Base-by-base conservation (phyloP, 2,113 vertebrate genomes). In the Speoplatyrhinus poulsoni region DNA sequence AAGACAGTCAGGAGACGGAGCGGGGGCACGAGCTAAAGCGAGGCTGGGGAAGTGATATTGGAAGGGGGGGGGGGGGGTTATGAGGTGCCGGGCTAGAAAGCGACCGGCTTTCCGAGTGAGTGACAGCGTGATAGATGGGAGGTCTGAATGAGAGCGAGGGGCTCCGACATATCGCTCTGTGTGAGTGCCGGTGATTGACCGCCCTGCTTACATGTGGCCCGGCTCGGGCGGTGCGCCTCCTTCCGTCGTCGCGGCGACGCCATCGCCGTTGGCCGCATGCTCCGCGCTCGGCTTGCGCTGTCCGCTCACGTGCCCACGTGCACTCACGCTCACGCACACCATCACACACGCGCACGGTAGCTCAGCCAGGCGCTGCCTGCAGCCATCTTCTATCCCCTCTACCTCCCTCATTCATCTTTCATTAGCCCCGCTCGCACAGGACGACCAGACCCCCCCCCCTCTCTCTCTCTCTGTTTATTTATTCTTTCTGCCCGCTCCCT, bases 341-440 rank as follows among this genome's bases (percentile, higher is more conserved):
- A 16, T 49, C 61, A 62, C 60, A 53, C 49, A 9, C 50, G 41
- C 9, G 60, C 48, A 10, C 56, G 70, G 72, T 70, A 62, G 76
- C 82, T 78, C 77, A 85, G 76, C 72, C 82, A 86, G 87, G 82
- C 88, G 80, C 85, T 67, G 84, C 81, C 87, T 60, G 83, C 82
- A 87, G 88, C 86, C 83, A 83, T 74, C 84, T 85, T 84, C 82
- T 84, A 85, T 83, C 82, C 88, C 73, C 81, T 80, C 19, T 75
- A 83, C 87, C 83, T 87, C 85, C 86, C 86, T 92, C 90, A 89
- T 92, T 90, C 87, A 92, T 90, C 88, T 91, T 91, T 90, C 87
- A 92, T 91, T 88, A 90, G 88, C 84, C 79, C 19, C 56, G 66
- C 85, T 82, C 84, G 79, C 84, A 83, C 81, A 85, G 83, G 86